Base-by-base conservation (phyloP, 2,888 invertebrate species). In the Dinocampus coccinellae region DNA sequence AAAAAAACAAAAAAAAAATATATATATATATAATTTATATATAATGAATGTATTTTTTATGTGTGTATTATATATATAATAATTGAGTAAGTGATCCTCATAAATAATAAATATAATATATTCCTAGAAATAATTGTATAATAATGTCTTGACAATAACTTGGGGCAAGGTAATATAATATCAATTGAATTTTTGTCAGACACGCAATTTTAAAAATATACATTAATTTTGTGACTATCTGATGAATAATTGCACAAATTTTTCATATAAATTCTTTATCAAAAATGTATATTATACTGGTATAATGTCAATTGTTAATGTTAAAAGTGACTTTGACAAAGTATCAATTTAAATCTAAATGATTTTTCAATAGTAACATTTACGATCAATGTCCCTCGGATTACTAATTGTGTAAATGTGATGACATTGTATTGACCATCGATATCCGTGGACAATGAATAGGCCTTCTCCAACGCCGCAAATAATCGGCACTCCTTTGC, bases 401-500 rank as follows among this genome's bases (percentile, higher is more conserved):
- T 57, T 60, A 57, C 57, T n/a, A 47, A 16, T 47, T 6, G 39
- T 16, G 39, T 16, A 22, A 26, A 36, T 58, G 22, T 11, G 24
- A 58, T 52, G 69, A 39, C 72, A 72, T 72, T 72, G 72, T 72
- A 34, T n/a, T 66, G 53, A 55, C 66, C 60, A 66, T 69, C 66
- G 73, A 72, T 70, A 62, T 67, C 64, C 71, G 47, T 34, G 73
- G 62, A 77, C 77, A 74, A 75, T 74, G 76, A 73, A 70, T 63
- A 73, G 53, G 78, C 80, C 81, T 81, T 79, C 80, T 79, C 76
- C 77, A 76, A 64, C 73, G 68, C 61, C 64, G 33, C 16, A 29
- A 58, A 72, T 60, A 60, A 58, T 72, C 69, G 76, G 76, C 79
- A 81, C 78, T 79, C 77, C 77, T 79, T 70, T 79, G 80, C 78